These are phyloP conservation scores for Tapirus indicus DNA, from an alignment of 2,797 vertebrate genomes.

Conservation along the genomic window DNA sequence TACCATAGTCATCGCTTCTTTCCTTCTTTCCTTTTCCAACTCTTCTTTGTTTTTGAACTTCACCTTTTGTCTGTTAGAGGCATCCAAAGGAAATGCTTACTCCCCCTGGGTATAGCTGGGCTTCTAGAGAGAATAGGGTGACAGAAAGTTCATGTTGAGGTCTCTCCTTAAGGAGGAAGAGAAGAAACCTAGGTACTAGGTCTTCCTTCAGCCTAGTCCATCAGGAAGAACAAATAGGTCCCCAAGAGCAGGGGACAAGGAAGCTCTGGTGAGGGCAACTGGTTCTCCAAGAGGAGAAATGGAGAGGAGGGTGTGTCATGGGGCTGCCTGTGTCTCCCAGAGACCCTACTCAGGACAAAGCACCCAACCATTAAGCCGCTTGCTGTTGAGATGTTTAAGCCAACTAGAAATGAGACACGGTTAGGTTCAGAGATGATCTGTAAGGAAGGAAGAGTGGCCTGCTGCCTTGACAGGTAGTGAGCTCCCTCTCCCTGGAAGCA, in stretches of 20 bases:
- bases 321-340: neutral
- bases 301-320: rapidly evolving
- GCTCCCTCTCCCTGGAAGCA: neutral
- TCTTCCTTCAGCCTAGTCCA: neutral
- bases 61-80: neutral
- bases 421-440: neutral
- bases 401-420: neutral
- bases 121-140: neutral
- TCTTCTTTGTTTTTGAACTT: neutral
- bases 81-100: neutral
- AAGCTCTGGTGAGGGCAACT: rapidly evolving
- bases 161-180: neutral
- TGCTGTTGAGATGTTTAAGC: neutral
- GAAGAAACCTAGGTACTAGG: neutral
- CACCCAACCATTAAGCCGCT: no score
- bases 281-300: neutral
- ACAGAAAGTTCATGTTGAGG: neutral
- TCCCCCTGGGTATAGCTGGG: neutral
- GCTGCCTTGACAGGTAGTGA: neutral
- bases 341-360: neutral
- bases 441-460: neutral
- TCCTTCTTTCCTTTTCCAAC: neutral
- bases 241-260: neutral
- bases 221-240: neutral
- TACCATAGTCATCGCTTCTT: rapidly evolving